Base-by-base conservation (phyloP, 1,140 invertebrate genomes). In the Phortica variegata region DNA sequence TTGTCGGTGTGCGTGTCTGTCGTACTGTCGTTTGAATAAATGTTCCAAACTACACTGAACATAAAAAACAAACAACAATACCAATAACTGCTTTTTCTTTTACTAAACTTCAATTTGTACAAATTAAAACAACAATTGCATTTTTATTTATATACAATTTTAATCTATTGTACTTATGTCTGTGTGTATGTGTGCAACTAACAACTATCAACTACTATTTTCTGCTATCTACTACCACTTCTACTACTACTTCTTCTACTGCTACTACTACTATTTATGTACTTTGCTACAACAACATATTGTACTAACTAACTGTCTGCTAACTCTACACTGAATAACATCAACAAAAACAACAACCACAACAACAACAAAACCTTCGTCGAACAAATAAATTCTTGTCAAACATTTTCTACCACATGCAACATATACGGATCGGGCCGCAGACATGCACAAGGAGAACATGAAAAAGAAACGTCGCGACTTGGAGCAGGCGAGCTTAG, bases 391-490 rank as follows among this genome's bases (percentile, higher is more conserved):
- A 76, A 76, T 75, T 75, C 73, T 75, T 75, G 73, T 73, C 47
- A 43, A 72, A 74, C 53, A 72, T 70, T 70, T 71, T 73, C 52
- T 57, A 61, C 47, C 58, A 56, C 63, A 68, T 68, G 60, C 62
- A 49, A 62, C 42, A 73, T 75, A 74, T 74, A 76, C 73, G 73
- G 74, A 76, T 76, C 71, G 73, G 62, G 72, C 74, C 55, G 73
- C 73, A 75, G 74, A 76, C 61, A 87, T 88, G 77, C 89, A 91
- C 76, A 80, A 91, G 47, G 90, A 94, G 77, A 92, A 90, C 63
- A 87, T 93, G 81, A 93, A 93, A 81, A 93, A 93, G 78, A 88
- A 90, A 73, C 83, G 88, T 56, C 81, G 87, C 53, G 89, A 92
- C 79, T 81, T 91, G 79, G 90, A 93, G 75, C 88, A 90, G 58